phyloP scores from a whole-genome alignment of 2,888 invertebrate genomes.

The Diploptera punctata region DNA sequence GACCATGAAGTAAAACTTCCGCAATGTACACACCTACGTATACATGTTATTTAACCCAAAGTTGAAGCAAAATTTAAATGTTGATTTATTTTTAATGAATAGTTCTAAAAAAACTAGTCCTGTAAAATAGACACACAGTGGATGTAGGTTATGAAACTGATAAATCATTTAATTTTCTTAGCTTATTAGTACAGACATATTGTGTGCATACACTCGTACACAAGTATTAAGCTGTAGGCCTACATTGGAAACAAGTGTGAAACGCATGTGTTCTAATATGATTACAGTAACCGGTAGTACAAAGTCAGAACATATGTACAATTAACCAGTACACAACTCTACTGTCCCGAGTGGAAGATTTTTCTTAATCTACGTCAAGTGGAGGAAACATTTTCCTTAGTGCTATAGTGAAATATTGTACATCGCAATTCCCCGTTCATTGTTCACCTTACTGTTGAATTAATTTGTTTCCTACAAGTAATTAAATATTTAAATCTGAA shows the following conservation, averaged over 20 bases:
- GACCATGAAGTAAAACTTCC: no score
- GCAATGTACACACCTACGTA: no score
- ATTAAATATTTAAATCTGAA: no score
- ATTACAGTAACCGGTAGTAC: background rate
- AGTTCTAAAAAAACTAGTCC: no score
- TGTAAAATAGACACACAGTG: background rate
- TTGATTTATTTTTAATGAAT: no score
- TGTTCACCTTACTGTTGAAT: background rate
- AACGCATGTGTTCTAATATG: background rate
- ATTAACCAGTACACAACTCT: background rate
- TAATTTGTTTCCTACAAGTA: no score
- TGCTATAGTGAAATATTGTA: background rate
- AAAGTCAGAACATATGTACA: no score
- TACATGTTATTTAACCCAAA: no score
- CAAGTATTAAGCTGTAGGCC: no score
- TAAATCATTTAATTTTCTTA: background rate
- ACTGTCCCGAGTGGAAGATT: background rate
- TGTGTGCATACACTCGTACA: no score
- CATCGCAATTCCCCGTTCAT: background rate
- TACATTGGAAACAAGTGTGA: no score
- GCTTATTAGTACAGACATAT: background rate
- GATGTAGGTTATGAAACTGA: background rate
- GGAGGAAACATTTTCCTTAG: background rate
- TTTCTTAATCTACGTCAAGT: slow-evolving; percentile 8
- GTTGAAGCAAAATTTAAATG: no score